A percentile compares a stretch with the other conserved stretches of the same genome.
Conservation (phyloP, 2,888 invertebrate species). For the Ophonus ardosiacus region DNA sequence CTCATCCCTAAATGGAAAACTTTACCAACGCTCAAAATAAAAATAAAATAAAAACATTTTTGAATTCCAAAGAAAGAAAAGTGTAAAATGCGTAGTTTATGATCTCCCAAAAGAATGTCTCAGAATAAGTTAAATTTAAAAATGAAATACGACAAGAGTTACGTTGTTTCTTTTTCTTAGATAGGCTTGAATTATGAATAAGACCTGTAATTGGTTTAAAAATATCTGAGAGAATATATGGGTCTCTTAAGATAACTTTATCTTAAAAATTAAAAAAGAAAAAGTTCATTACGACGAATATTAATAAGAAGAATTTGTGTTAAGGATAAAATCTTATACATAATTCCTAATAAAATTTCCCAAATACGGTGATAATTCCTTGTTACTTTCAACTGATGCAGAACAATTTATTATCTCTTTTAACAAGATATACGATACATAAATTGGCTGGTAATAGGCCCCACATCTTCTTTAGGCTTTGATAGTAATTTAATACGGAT, state of each 20-base stretch:
- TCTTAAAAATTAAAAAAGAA: neutral
- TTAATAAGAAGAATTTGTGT: neutral
- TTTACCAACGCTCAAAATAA: neutral
- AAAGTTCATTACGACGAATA: neutral
- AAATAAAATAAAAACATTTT: neutral
- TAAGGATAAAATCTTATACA: too few relatives aligned
- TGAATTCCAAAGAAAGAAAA: neutral
- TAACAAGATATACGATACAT: constrained; percentile 35
- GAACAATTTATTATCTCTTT: constrained; percentile 30
- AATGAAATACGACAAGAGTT: constrained; percentile 12
- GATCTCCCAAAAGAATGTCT: neutral
- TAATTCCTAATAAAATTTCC: neutral
- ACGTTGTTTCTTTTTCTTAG: constrained; percentile 7
- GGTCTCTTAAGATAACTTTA: constrained; percentile 9
- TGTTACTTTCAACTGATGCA: neutral
- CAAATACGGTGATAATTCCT: neutral
- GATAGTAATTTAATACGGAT: constrained; percentile 41
- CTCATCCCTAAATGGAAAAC: neutral
- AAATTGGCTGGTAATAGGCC: constrained; percentile 30
- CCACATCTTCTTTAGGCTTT: constrained; percentile 20
- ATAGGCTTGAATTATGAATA: constrained; percentile 42
- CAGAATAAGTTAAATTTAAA: constrained; percentile 33
- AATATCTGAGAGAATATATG: constrained; percentile 16
- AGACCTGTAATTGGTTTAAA: constrained; percentile 30
- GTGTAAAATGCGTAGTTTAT: neutral